A percentile compares a stretch with the other conserved stretches of the same genome.
phyloP scores from a whole-genome alignment of 1,140 invertebrate genomes.

The Dinothrombium tinctorium region DNA sequence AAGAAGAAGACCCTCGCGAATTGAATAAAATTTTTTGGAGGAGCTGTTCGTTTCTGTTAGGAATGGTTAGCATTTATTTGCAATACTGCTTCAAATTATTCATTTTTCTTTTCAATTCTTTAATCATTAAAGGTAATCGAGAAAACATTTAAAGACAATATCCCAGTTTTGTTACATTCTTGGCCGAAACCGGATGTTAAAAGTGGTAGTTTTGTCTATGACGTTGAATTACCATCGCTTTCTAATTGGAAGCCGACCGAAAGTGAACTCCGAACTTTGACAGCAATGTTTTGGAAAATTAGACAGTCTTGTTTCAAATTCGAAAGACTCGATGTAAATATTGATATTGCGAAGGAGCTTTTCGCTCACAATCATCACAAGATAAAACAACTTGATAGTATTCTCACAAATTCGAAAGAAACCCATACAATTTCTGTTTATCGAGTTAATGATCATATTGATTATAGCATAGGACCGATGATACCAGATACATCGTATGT shows the following conservation, averaged over 20 bases:
- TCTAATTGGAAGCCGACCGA: constrained; percentile 45
- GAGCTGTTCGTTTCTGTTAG: constrained; percentile 57
- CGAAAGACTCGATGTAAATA: constrained; percentile 45
- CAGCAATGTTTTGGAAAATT: constrained; percentile 40
- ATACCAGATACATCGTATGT: constrained; percentile 46
- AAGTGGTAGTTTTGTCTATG: constrained; percentile 76
- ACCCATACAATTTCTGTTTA: constrained; percentile 45
- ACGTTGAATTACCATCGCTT: constrained; percentile 43
- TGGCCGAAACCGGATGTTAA: constrained; percentile 58
- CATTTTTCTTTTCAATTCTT: neutral
- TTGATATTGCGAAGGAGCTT: constrained; percentile 47
- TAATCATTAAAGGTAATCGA: constrained; percentile 32
- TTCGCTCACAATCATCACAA: constrained; percentile 68
- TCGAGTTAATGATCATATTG: constrained; percentile 54
- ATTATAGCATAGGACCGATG: constrained; percentile 75
- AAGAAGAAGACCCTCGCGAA: constrained; percentile 29
- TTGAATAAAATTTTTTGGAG: constrained; percentile 55
- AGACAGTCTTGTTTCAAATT: constrained; percentile 23
- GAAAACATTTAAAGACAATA: constrained; percentile 49
- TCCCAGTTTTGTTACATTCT: constrained; percentile 48
- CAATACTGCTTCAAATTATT: neutral
- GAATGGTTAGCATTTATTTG: constrained; percentile 5
- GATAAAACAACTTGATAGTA: constrained; percentile 51
- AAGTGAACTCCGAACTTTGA: constrained; percentile 49
- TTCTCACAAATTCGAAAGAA: constrained; percentile 26